Percentiles rank a stretch among this genome's conserved stretches.
Conservation (phyloP, 2,888 invertebrate genomes). For the Abrostola tripartita region DNA sequence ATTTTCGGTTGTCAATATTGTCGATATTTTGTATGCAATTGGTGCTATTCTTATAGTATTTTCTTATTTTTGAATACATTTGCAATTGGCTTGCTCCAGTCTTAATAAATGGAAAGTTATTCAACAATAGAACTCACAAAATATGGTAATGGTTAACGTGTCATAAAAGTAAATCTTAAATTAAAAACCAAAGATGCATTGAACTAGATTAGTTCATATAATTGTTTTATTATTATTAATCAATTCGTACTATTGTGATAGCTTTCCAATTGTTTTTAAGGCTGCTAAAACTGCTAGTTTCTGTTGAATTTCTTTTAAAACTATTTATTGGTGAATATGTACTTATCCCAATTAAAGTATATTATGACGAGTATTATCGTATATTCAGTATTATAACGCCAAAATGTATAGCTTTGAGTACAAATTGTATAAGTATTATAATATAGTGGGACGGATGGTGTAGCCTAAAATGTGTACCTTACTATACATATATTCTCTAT, state of each 20-base stretch:
- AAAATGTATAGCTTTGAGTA: slow-evolving; percentile 63
- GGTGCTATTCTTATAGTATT: slow-evolving; percentile 74
- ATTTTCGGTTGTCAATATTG: slow-evolving; percentile 45
- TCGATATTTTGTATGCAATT: slow-evolving; percentile 69
- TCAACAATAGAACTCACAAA: slow-evolving; percentile 16
- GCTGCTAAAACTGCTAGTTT: slow-evolving; percentile 15
- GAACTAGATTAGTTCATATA: background rate
- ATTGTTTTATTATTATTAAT: background rate
- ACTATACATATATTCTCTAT: too few relatives aligned
- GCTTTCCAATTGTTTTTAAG: slow-evolving; percentile 2
- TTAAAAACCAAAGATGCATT: background rate
- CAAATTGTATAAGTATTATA: slow-evolving; percentile 37
- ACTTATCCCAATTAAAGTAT: slow-evolving; percentile 30
- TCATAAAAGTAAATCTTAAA: background rate
- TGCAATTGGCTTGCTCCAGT: slow-evolving; percentile 31
- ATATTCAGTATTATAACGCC: slow-evolving; percentile 70
- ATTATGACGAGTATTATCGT: slow-evolving; percentile 53
- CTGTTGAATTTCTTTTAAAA: slow-evolving; percentile 19
- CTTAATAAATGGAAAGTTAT: background rate
- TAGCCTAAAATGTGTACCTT: slow-evolving; percentile 7
- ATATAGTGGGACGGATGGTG: slow-evolving; percentile 22
- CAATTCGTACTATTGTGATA: slow-evolving; percentile 22
- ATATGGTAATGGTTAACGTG: background rate
- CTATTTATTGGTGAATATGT: slow-evolving; percentile 21
- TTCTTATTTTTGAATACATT: slow-evolving; percentile 40